These are phyloP conservation scores for Rhabdophis nuchalis DNA, from an alignment of 2,797 vertebrate species.

Conservation along the genomic window DNA sequence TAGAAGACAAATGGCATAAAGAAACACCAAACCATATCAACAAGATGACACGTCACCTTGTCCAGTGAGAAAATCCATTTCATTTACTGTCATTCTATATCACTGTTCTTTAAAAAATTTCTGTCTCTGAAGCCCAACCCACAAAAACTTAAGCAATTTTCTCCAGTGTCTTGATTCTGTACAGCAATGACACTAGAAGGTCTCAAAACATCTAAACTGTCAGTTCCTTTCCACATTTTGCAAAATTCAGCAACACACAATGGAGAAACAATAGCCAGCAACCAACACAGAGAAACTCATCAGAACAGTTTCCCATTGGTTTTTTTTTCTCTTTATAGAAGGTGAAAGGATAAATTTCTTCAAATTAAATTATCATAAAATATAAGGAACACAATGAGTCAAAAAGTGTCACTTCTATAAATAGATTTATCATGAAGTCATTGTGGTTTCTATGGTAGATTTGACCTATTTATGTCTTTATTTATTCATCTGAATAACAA, in stretches of 20 bases:
- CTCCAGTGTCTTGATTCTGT: not conserved
- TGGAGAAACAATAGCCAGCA: not conserved
- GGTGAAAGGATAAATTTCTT: not conserved
- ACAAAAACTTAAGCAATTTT: not conserved
- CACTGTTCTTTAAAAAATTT: not conserved
- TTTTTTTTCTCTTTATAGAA: slow-evolving; percentile 6
- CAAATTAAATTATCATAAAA: slow-evolving; percentile 27
- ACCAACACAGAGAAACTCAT: not conserved
- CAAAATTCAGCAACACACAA: not conserved
- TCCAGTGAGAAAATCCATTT: not conserved
- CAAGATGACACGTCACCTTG: not conserved
- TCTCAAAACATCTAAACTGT: not conserved
- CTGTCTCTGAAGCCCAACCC: not conserved
- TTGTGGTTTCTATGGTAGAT: not conserved
- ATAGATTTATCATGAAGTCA: slow-evolving; percentile 25
- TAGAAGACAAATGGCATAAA: not conserved
- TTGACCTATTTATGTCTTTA: slow-evolving; percentile 9
- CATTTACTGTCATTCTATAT: not conserved
- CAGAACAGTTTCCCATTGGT: slow-evolving; percentile 15
- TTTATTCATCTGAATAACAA: slow-evolving; percentile 19
- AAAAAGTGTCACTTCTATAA: slow-evolving; percentile 25
- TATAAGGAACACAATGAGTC: slow-evolving; percentile 14
- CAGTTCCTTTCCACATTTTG: not conserved
- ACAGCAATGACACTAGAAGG: not conserved
- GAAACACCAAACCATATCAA: not conserved